Conservation (phyloP, 2,113 vertebrate genomes). For the Grammomys surdaster region DNA sequence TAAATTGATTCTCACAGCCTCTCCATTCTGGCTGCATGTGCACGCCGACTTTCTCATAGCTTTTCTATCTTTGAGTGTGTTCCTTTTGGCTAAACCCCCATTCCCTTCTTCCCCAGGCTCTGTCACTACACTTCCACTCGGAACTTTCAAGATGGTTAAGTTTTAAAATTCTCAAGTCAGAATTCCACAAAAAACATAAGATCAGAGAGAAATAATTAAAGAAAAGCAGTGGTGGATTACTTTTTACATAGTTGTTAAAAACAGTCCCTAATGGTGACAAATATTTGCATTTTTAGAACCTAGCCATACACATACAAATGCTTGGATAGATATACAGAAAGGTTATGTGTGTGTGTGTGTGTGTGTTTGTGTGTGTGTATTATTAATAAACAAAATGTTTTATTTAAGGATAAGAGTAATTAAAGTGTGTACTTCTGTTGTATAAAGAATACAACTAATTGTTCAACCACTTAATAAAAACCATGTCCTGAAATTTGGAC, state of each 20-base stretch:
- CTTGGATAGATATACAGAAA: not conserved
- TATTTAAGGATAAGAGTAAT: not conserved
- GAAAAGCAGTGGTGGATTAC: not conserved
- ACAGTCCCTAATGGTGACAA: not conserved
- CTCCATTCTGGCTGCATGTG: not conserved
- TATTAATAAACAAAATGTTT: not conserved
- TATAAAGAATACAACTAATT: not conserved
- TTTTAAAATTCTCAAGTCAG: not conserved
- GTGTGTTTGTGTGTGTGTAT: too few relatives aligned
- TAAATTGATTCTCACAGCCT: not conserved
- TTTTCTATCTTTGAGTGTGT: not conserved
- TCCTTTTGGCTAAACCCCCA: not conserved
- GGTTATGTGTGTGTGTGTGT: too few relatives aligned
- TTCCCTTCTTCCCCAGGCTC: not conserved
- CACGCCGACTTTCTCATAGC: not conserved
- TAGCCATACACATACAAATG: not conserved
- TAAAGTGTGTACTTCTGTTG: not conserved
- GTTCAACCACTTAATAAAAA: not conserved
- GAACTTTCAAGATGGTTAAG: not conserved
- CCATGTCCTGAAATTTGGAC: not conserved
- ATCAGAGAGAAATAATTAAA: slow-evolving; percentile 8
- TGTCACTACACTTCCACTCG: not conserved
- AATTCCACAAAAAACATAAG: not conserved
- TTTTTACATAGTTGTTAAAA: not conserved
- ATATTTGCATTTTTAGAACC: not conserved